These are phyloP conservation scores for Drosophila arizonae DNA, from an alignment of 1,140 invertebrate species.

Conservation along the genomic window DNA sequence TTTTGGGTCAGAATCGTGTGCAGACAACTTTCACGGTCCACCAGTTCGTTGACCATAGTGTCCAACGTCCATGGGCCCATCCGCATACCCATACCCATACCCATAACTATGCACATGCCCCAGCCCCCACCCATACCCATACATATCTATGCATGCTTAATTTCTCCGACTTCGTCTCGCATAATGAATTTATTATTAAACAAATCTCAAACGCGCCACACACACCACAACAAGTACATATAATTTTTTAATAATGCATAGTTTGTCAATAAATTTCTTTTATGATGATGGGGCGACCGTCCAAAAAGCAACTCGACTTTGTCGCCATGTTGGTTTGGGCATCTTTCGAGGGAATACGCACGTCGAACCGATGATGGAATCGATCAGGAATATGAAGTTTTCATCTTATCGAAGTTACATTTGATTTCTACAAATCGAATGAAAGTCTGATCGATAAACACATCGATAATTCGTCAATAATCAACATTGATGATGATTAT, in stretches of 20 bases:
- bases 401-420: too few relatives aligned
- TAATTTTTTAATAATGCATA: conserved; percentile 82
- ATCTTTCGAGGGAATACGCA: neutral
- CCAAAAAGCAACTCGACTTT: conserved; percentile 5
- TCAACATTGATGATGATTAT: too few relatives aligned
- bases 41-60: conserved; percentile 71
- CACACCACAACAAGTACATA: conserved; percentile 72
- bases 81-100: conserved; percentile 27
- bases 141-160: conserved; percentile 73
- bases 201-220: conserved; percentile 70
- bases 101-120: neutral
- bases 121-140: conserved; percentile 5
- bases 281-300: conserved; percentile 31
- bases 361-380: neutral
- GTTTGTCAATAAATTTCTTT: conserved; percentile 82
- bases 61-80: conserved; percentile 29
- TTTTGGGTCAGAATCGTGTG: conserved; percentile 71
- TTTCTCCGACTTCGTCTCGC: conserved; percentile 65
- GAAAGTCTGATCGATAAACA: too few relatives aligned
- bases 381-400: neutral
- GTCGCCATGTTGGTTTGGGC: conserved; percentile 17
- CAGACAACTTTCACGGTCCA: conserved; percentile 68
- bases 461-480: too few relatives aligned
- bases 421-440: too few relatives aligned
- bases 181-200: conserved; percentile 77